Conservation (phyloP, 2,113 vertebrate genomes). For the Lycaon pictus region DNA sequence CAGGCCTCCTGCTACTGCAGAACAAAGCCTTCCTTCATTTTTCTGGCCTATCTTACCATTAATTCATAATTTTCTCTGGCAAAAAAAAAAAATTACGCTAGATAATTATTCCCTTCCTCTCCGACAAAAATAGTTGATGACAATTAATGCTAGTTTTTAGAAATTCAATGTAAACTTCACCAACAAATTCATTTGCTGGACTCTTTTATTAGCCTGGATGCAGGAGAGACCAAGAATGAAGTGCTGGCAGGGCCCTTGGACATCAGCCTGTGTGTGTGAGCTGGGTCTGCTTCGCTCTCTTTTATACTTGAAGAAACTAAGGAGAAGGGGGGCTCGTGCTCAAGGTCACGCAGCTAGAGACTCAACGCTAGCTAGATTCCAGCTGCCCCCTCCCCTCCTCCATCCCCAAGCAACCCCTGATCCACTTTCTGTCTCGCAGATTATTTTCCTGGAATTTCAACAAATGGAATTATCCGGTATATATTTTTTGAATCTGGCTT, state of each 20-base stretch:
- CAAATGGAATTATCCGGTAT: background rate
- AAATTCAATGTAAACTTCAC: background rate
- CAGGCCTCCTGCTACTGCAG: background rate
- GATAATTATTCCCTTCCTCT: background rate
- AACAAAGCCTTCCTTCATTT: background rate
- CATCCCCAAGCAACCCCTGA: background rate
- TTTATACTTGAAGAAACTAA: background rate
- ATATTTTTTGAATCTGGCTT: background rate
- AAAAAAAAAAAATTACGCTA: background rate
- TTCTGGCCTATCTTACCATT: background rate
- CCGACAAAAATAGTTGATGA: background rate
- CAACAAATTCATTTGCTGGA: background rate
- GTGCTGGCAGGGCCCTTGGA: background rate
- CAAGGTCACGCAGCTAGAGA: background rate
- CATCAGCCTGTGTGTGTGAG: background rate
- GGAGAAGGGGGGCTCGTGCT: background rate
- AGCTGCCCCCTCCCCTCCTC: background rate
- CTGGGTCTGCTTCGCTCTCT: background rate
- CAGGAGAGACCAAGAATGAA: background rate
- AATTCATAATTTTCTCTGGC: constrained; percentile 35
- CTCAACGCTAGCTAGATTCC: too few species aligned
- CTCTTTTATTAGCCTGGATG: background rate
- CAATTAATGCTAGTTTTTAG: background rate
- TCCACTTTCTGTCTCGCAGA: background rate
- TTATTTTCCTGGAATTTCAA: background rate